Percentiles rank a stretch among this genome's conserved stretches.
These are phyloP conservation scores for Drepana arcuata DNA, from an alignment of 1,140 invertebrate species.

Conservation along the genomic window DNA sequence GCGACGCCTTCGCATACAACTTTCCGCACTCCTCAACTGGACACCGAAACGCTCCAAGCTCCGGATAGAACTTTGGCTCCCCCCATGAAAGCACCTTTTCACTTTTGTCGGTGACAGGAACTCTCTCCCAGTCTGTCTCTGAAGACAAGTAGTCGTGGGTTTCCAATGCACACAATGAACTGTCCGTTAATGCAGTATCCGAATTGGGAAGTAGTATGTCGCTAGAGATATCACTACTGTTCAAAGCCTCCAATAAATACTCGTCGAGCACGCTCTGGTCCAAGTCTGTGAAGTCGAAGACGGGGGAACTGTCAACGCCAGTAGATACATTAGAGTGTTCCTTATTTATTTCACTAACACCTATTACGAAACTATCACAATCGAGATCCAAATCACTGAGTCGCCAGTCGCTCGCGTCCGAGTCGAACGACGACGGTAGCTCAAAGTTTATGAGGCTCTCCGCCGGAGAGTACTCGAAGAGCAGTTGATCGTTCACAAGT, in stretches of 20 bases:
- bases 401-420: conserved; percentile 37
- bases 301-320: conserved; percentile 26
- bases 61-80: conserved; percentile 43
- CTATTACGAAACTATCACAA: conserved; percentile 49
- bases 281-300: conserved; percentile 52
- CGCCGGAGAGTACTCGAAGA: conserved; percentile 54
- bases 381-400: conserved; percentile 46
- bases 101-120: conserved; percentile 14
- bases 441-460: conserved; percentile 63
- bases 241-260: conserved; percentile 44
- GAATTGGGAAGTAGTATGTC: conserved; percentile 33
- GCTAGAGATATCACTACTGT: conserved; percentile 36
- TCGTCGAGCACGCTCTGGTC: conserved; percentile 53
- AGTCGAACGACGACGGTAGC: conserved; percentile 31
- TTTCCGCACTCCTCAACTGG: conserved; percentile 76
- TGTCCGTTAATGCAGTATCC: conserved; percentile 18
- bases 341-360: conserved; percentile 33
- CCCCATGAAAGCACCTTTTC: conserved; percentile 38
- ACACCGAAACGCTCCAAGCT: conserved; percentile 72
- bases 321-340: no score
- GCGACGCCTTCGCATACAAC: conserved; percentile 93
- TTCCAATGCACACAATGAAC: conserved; percentile 25
- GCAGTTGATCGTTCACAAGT: conserved; percentile 40
- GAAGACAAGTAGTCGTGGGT: conserved; percentile 17
- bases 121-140: conserved; percentile 14